Conservation (phyloP, 2,888 invertebrate species). For the Trissonchulus latispiculum region DNA sequence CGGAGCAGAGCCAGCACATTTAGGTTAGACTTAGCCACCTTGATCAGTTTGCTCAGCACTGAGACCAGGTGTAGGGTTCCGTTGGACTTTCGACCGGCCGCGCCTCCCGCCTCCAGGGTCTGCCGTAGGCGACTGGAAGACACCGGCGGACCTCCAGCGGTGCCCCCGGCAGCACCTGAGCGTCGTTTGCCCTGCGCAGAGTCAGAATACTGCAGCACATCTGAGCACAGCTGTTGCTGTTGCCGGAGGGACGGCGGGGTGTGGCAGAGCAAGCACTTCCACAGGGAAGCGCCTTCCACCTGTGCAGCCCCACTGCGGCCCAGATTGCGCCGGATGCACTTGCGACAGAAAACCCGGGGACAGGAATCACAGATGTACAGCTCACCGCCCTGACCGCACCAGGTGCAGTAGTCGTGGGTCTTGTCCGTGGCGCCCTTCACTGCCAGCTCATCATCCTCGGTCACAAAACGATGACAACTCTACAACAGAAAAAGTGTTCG, state of each 20-base stretch:
- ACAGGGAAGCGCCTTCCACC: background rate
- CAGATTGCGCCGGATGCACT: background rate
- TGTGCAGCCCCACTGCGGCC: background rate
- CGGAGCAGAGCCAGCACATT: background rate
- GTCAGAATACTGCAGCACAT: too few relatives aligned
- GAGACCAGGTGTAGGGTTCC: background rate
- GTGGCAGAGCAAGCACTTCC: background rate
- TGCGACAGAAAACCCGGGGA: background rate
- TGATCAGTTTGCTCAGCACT: background rate
- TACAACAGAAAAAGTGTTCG: too few relatives aligned
- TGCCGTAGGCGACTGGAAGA: too few relatives aligned
- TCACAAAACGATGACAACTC: too few relatives aligned
- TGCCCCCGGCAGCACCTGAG: too few relatives aligned
- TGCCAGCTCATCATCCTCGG: background rate
- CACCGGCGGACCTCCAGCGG: too few relatives aligned
- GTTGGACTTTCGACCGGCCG: too few relatives aligned
- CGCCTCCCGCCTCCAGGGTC: too few relatives aligned
- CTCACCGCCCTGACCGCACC: slow-evolving; percentile 14
- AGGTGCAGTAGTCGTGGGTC: background rate
- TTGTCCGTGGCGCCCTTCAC: background rate
- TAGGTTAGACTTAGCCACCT: background rate
- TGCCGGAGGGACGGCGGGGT: background rate
- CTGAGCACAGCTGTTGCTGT: background rate
- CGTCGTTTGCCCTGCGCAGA: too few relatives aligned
- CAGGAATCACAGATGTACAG: slow-evolving; percentile 5